Evolutionary conservation across 2,888 invertebrate species (phyloP), one percentile per base, ranked within the genome.

Genomic region (Xestoiulus laeticollis): DNA sequence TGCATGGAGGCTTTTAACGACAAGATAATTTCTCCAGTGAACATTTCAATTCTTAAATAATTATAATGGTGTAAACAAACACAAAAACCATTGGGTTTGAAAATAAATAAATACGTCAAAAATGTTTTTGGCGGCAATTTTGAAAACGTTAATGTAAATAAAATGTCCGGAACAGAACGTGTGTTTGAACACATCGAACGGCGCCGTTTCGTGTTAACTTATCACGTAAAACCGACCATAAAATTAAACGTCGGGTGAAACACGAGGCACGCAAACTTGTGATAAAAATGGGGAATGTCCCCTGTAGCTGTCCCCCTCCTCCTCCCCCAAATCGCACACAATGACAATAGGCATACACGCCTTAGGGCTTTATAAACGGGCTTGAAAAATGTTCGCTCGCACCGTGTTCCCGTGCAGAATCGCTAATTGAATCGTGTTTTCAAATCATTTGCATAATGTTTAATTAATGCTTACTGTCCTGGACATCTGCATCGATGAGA

Each of bases 381-480:
- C 26, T 68, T 10, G 68, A 26, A 68, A 68, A 26, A 26, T 26
- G 26, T n/a, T 22, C 59, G 16, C 53, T n/a, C 10, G 44, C 1
- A 44, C 14, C 8, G 14, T 44, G 14, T 44, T 2, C 48, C 48
- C 48, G 19, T 19, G 48, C 48, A 16, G 48, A 48, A 48, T 48
- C 48, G 68, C 68, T 68, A 68, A 68, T 26, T 68, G 68, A 68
- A 26, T 26, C 22, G 68, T 68, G 68, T 68, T 26, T 68, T 68
- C 26, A 68, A 68, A 22, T 68, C 68, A 26, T n/a, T 68, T 26
- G 26, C 22, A n/a, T 68, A 26, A 68, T 26, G 22, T 68, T 68
- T 68, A 68, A 68, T 68, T 68, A 68, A 68, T 68, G 68, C 68
- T 22, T 12, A 26, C 68, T 68, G 68, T 22, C 68, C 26, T 68